These are phyloP conservation scores for Drosophila tani DNA, from an alignment of 1,140 invertebrate species.

Conservation along the genomic window DNA sequence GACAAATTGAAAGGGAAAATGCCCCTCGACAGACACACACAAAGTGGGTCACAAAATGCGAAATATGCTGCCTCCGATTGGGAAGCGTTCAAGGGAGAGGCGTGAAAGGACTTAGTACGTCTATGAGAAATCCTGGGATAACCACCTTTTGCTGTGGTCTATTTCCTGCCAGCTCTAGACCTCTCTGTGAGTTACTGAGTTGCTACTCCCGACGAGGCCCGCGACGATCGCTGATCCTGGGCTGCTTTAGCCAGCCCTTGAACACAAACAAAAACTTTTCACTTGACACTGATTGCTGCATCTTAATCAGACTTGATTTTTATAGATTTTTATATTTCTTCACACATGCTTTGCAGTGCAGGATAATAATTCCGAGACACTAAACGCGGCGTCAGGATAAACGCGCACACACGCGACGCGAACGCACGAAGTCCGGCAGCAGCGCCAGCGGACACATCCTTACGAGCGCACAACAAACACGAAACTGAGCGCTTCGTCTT, in stretches of 20 bases:
- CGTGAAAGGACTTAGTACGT: conserved; percentile 29
- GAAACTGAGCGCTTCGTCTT: conserved; percentile 82
- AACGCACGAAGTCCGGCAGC: conserved; percentile 79
- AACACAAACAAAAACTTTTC: conserved; percentile 59
- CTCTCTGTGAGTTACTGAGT: conserved; percentile 23
- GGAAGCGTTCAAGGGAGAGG: conserved; percentile 43
- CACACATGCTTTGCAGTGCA: conserved; percentile 1
- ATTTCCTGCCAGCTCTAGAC: conserved; percentile 14
- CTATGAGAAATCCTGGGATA: conserved; percentile 11
- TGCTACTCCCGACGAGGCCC: conserved; percentile 24
- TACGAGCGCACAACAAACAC: conserved; percentile 85
- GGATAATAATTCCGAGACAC: conserved; percentile 35
- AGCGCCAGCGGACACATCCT: conserved; percentile 83
- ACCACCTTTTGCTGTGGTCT: conserved; percentile 53
- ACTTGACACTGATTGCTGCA: conserved; percentile 49
- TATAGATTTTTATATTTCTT: conserved; percentile 3
- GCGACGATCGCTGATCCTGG: conserved; percentile 13
- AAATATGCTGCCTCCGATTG: conserved; percentile 57
- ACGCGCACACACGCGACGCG: conserved; percentile 81
- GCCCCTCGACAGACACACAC: background rate
- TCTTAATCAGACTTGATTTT: conserved; percentile 26
- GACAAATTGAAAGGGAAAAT: conserved; percentile 59
- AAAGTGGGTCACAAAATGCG: conserved; percentile 68
- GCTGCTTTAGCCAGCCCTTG: conserved; percentile 9
- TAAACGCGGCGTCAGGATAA: conserved; percentile 54